Conservation (phyloP, 1,140 invertebrate genomes). For the Heterodera carotae region DNA sequence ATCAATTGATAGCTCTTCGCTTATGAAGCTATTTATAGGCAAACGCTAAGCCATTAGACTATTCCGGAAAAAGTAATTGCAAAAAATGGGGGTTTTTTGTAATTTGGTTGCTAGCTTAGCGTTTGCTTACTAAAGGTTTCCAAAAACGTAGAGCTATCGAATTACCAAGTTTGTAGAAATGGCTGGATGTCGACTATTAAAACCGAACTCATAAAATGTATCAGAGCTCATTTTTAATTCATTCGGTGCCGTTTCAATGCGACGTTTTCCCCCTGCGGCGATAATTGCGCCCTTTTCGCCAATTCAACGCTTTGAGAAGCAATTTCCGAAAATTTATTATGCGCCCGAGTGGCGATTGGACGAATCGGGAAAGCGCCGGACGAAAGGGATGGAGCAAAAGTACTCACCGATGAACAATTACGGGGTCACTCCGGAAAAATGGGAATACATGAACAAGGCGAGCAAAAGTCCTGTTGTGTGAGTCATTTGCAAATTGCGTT, state of each 20-base stretch:
- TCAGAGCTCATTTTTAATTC: neutral
- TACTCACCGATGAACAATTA: constrained; percentile 52
- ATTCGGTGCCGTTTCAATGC: neutral
- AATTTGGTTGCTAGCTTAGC: no score
- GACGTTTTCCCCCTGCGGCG: constrained; percentile 10
- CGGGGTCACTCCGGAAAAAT: constrained; percentile 62
- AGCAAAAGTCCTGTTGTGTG: neutral
- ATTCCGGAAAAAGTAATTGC: no score
- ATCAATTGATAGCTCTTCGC: no score
- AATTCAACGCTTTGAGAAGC: constrained; percentile 58
- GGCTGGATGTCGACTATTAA: no score
- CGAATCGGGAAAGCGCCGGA: constrained; percentile 26
- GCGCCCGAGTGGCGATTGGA: constrained; percentile 64
- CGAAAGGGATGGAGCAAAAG: constrained; percentile 28
- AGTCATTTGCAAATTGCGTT: constrained; percentile 10
- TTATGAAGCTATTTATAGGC: no score
- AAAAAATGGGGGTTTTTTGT: no score
- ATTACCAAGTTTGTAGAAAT: no score
- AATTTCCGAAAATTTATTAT: constrained; percentile 58
- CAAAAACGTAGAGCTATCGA: no score
- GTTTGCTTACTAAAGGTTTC: no score
- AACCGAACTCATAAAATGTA: no score
- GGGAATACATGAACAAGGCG: constrained; percentile 65
- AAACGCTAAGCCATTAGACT: no score
- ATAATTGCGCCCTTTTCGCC: constrained; percentile 30